These are phyloP conservation scores for Plutella xylostella DNA, from an alignment of 2,888 invertebrate genomes.

Conservation along the genomic window DNA sequence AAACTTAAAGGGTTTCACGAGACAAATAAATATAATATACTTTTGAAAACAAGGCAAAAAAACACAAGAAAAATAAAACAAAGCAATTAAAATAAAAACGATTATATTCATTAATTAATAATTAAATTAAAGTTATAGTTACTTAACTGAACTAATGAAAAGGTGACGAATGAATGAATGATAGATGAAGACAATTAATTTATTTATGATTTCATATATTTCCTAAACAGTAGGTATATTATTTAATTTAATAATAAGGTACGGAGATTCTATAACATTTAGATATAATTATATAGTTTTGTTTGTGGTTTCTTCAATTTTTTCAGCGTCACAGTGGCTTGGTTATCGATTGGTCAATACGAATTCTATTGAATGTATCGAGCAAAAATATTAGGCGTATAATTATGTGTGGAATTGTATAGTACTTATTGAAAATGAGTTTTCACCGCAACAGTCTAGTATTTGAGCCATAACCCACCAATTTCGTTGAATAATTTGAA, in stretches of 20 bases:
- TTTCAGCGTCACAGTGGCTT: too few relatives aligned
- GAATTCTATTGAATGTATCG: too few relatives aligned
- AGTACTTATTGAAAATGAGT: too few relatives aligned
- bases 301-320: too few relatives aligned
- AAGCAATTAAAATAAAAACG: constrained; percentile 64
- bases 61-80: constrained; percentile 60
- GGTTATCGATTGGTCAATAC: too few relatives aligned
- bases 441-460: too few relatives aligned
- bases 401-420: too few relatives aligned
- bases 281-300: constrained; percentile 28
- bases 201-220: not conserved
- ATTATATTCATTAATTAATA: constrained; percentile 65
- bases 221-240: not conserved
- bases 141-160: constrained; percentile 47
- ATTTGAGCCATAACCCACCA: too few relatives aligned
- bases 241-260: constrained; percentile 29
- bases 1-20: not conserved
- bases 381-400: too few relatives aligned
- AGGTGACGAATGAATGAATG: not conserved
- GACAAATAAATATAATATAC: not conserved
- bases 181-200: constrained; percentile 4
- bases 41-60: constrained; percentile 5
- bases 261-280: constrained; percentile 58
- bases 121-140: constrained; percentile 40
- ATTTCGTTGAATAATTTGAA: too few relatives aligned